phyloP scores from a whole-genome alignment of 1,140 invertebrate genomes.

The Chironomus striatipennis region DNA sequence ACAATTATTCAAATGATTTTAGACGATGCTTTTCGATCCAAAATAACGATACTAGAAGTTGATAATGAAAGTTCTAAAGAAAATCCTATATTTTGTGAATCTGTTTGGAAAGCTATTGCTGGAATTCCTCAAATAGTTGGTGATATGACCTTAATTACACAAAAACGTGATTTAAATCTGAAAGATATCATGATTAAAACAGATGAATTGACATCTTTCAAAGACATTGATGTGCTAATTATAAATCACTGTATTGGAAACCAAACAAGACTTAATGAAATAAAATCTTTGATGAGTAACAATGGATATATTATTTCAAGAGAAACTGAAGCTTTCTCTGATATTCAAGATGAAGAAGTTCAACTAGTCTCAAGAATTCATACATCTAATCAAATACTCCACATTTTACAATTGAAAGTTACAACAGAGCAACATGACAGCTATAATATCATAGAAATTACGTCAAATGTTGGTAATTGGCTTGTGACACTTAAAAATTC shows the following conservation, averaged over 20 bases:
- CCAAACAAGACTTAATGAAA: no score
- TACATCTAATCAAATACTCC: conserved; percentile 29
- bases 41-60: conserved; percentile 58
- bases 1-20: conserved; percentile 57
- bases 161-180: conserved; percentile 42
- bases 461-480: conserved; percentile 40
- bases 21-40: conserved; percentile 61
- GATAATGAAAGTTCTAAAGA: no score
- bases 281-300: conserved; percentile 34
- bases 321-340: conserved; percentile 32
- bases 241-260: conserved; percentile 38
- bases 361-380: conserved; percentile 34
- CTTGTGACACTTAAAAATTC: conserved; percentile 45
- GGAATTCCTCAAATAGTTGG: conserved; percentile 54
- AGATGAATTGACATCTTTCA: conserved; percentile 49
- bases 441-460: conserved; percentile 30
- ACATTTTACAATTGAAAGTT: no score
- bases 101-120: conserved; percentile 37
- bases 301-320: conserved; percentile 45
- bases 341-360: conserved; percentile 29
- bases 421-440: no score
- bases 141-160: conserved; percentile 39
- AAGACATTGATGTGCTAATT: conserved; percentile 47
- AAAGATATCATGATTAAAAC: conserved; percentile 49
- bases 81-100: no score